Evolutionary conservation across 2,113 vertebrate genomes (phyloP).

Genomic region (Saimiri boliviensis): DNA sequence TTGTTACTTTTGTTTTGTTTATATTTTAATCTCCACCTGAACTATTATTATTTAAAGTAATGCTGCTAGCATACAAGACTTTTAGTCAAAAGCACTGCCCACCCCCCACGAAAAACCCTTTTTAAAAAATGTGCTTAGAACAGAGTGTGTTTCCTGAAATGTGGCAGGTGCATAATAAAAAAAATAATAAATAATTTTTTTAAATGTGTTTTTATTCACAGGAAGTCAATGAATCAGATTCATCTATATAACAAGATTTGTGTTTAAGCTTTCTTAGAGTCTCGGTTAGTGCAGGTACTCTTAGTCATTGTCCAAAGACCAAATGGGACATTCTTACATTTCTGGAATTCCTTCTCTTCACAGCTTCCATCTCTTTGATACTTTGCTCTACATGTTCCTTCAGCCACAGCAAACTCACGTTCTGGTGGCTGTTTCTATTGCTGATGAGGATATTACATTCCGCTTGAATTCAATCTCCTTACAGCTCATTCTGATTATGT

Average conservation of each 20-base stretch:
- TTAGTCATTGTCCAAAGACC: background rate
- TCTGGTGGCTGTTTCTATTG: background rate
- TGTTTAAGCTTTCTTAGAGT: background rate
- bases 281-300: background rate
- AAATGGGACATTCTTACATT: background rate
- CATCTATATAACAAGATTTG: background rate
- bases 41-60: background rate
- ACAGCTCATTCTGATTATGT: background rate
- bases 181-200: no score
- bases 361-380: background rate
- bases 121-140: background rate
- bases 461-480: background rate
- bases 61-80: background rate
- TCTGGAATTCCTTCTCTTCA: background rate
- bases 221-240: background rate
- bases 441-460: background rate
- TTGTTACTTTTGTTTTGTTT: background rate
- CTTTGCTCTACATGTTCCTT: background rate
- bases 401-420: background rate
- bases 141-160: background rate
- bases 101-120: no score
- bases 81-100: background rate
- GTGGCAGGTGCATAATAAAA: background rate
- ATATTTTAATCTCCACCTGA: background rate
- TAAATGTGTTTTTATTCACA: background rate